Evolutionary conservation across 2,888 invertebrate genomes (phyloP).

Genomic region (Caenorhabditis sulstoni): DNA sequence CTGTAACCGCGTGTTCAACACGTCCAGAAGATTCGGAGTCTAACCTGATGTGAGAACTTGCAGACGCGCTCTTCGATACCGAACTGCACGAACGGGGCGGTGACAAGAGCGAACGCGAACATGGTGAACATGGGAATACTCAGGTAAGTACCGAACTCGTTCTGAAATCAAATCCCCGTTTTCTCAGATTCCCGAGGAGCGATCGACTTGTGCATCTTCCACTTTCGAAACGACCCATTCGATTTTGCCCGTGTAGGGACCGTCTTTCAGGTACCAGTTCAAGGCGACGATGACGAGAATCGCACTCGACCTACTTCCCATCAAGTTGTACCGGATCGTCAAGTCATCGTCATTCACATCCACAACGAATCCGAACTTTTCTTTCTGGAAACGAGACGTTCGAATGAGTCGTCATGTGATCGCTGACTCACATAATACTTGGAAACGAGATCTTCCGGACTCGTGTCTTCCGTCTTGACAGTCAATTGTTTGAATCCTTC

Average conservation of each 20-base stretch:
- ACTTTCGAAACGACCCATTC: constrained; percentile 17
- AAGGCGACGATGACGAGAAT: constrained; percentile 15
- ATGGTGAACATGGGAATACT: constrained; percentile 9
- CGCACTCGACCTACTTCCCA: constrained; percentile 6
- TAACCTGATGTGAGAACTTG: constrained; percentile 21
- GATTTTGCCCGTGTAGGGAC: constrained; percentile 4
- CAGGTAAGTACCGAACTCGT: background rate
- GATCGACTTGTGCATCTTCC: constrained; percentile 3
- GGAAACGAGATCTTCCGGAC: background rate
- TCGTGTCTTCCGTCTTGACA: constrained; percentile 16
- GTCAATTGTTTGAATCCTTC: constrained; percentile 15
- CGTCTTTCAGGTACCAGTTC: constrained; percentile 27
- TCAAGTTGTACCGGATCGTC: constrained; percentile 4
- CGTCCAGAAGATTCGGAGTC: background rate
- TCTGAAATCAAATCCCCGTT: background rate
- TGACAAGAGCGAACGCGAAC: constrained; percentile 24
- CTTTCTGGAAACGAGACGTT: constrained; percentile 8
- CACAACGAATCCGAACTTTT: constrained; percentile 26
- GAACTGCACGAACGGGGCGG: constrained; percentile 31
- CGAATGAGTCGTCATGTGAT: background rate
- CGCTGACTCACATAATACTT: constrained; percentile 23
- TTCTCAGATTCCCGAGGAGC: too few relatives aligned
- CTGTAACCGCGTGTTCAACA: background rate
- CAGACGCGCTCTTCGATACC: constrained; percentile 28
- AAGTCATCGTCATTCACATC: background rate